Base-by-base conservation (phyloP, 2,797 vertebrate genomes). In the Anas bernieri region DNA sequence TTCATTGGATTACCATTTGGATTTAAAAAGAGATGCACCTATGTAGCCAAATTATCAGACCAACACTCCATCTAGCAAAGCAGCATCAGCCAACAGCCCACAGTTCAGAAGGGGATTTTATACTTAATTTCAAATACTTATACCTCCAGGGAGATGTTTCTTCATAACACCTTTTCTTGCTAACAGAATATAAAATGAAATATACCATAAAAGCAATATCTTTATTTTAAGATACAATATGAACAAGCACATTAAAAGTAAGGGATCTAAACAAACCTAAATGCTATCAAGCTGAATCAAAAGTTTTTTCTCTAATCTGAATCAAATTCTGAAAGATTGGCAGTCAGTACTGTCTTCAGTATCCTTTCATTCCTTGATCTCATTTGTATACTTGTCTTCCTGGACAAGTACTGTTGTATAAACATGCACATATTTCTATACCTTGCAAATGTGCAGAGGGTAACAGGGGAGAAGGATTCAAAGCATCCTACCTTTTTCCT, bases 21-120 rank as follows among this genome's bases (percentile, higher is more conserved):
- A 48, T 63, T 73, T 48, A 70, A 18, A 33, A 12, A 74, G 48
- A 85, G 90, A 64, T 7, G 9, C 26, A 50, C 6, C 17, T 45
- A 9, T 1, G 7, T 7, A 31, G 4, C 18, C 21, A 22, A 75
- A 2, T 56, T n/a, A 56, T 1, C 17, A 48, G 39, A 28, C 8
- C 45, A 90, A 8, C 0, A 1, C 28, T 73, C 25, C 43, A 46
- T 26, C 21, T 35, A 45, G 26, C 11, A 59, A 26, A 85, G 33
- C 1, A 66, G 20, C 25, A 39, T 21, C 1, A 8, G 45, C 33
- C 59, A 82, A 26, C 33, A 79, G 26, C 8, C 55, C 59, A 55
- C 17, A 17, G 41, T 41, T 50, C 35, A 56, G 68, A 18, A 63
- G 14, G 5, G 70, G 12, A 55, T 1, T 21, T 37, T 11, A 37